Evolutionary conservation across 2,797 vertebrate genomes (phyloP).

Genomic region (Malacoraja senta): DNA sequence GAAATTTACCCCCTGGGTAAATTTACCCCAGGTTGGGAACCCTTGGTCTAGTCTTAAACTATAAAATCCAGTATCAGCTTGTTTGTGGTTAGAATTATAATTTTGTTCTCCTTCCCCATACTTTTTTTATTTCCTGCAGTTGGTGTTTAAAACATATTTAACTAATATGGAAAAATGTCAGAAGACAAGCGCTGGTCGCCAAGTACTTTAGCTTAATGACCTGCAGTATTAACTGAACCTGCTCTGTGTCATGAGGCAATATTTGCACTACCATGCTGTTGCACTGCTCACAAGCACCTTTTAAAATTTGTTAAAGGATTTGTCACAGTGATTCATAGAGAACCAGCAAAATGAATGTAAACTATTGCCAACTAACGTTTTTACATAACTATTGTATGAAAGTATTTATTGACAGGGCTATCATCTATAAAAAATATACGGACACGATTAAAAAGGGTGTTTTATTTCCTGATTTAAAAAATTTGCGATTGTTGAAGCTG

Average conservation of each 20-base stretch:
- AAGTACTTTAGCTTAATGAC: background rate
- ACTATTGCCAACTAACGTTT: conserved; percentile 16
- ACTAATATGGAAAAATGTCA: background rate
- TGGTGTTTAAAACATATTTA: background rate
- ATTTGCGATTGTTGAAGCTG: background rate
- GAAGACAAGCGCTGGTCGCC: background rate
- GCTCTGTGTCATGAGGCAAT: background rate
- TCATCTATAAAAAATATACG: background rate
- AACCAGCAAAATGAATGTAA: conserved; percentile 16
- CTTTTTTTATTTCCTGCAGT: background rate
- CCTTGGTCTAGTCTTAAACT: too few relatives aligned
- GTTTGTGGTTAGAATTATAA: background rate
- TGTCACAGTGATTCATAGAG: background rate
- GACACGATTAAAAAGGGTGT: background rate
- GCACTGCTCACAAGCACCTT: conserved; percentile 20
- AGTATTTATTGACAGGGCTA: conserved; percentile 27
- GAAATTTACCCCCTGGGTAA: too few relatives aligned
- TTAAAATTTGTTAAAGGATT: conserved; percentile 7
- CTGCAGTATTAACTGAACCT: background rate
- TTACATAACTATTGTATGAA: conserved; percentile 16
- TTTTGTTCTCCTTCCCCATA: background rate
- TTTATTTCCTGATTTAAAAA: background rate
- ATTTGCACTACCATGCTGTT: conserved; percentile 24
- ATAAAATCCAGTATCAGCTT: too few relatives aligned
- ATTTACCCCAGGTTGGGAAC: too few relatives aligned